These are phyloP conservation scores for Lycocerus yunnanus DNA, from an alignment of 2,888 invertebrate genomes.

Conservation along the genomic window DNA sequence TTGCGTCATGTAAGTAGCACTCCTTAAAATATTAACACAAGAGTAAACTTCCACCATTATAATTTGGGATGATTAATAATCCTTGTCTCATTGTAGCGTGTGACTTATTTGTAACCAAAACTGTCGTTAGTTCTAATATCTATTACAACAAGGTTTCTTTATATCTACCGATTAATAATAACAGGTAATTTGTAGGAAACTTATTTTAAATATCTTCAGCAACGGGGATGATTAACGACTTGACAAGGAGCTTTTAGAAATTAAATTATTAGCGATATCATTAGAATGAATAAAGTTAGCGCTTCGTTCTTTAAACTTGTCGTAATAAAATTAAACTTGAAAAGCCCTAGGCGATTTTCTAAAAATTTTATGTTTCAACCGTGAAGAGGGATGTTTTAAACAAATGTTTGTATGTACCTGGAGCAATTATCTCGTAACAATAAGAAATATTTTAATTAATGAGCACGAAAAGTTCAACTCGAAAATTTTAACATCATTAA, in stretches of 20 bases:
- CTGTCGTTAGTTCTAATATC: slow-evolving; percentile 10
- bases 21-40: slow-evolving; percentile 36
- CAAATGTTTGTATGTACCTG: background rate
- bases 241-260: background rate
- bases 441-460: background rate
- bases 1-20: slow-evolving; percentile 41
- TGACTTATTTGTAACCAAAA: slow-evolving; percentile 25
- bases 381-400: background rate
- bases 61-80: slow-evolving; percentile 32
- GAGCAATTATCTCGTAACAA: background rate
- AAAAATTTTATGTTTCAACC: no score
- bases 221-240: background rate
- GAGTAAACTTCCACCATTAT: slow-evolving; percentile 23
- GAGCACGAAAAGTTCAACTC: background rate
- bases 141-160: background rate
- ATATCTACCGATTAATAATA: background rate
- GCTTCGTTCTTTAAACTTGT: background rate
- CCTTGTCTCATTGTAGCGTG: slow-evolving; percentile 21
- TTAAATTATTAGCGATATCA: background rate
- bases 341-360: no score
- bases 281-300: background rate
- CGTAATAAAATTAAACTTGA: no score
- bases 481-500: background rate
- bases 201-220: background rate
- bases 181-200: background rate